phyloP scores from a whole-genome alignment of 2,888 invertebrate genomes.

The Megamerina dolium region DNA sequence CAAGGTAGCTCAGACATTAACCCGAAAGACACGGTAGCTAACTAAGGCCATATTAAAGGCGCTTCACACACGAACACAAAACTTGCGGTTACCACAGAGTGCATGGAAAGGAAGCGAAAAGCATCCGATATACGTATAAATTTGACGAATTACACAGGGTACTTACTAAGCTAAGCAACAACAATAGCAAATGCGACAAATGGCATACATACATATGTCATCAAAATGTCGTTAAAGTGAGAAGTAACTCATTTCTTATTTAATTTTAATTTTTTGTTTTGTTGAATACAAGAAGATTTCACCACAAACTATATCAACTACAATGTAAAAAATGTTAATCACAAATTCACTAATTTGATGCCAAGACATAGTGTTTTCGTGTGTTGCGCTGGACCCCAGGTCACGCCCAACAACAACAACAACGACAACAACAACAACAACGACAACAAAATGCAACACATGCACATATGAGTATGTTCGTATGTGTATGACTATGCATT shows the following conservation, averaged over 20 bases:
- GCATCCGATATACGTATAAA: no score
- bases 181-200: neutral
- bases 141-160: no score
- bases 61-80: neutral
- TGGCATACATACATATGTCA: neutral
- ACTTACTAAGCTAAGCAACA: neutral
- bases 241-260: neutral
- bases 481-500: no score
- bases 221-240: neutral
- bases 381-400: neutral
- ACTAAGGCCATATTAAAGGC: neutral
- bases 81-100: no score
- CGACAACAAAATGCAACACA: slow-evolving; percentile 2
- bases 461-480: neutral
- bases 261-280: no score
- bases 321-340: neutral
- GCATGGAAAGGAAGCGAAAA: no score
- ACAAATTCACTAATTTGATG: neutral
- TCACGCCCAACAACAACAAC: neutral
- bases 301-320: neutral
- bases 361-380: neutral
- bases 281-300: neutral
- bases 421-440: neutral
- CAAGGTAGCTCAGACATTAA: neutral
- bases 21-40: neutral